Evolutionary conservation across 2,113 vertebrate species (phyloP).

Genomic region (Carassius auratus): DNA sequence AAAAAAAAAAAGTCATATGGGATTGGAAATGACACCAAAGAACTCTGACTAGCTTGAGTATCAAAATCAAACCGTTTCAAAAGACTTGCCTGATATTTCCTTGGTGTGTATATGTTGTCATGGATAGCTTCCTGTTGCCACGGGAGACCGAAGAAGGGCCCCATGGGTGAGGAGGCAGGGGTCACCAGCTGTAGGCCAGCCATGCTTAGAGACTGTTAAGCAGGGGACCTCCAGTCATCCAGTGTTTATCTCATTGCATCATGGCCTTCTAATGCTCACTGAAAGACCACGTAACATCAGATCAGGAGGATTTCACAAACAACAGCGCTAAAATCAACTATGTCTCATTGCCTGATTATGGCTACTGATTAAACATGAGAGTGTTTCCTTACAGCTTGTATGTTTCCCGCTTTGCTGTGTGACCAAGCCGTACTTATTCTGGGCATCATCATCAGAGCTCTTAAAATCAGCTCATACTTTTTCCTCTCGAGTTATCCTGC

Average conservation of each 20-base stretch:
- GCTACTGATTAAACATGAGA: neutral
- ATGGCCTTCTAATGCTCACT: constrained; percentile 83
- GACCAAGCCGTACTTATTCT: constrained; percentile 77
- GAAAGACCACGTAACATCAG: constrained; percentile 21
- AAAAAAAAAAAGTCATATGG: too few species aligned
- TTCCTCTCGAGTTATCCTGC: constrained; percentile 68
- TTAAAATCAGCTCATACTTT: constrained; percentile 69
- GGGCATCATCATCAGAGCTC: constrained; percentile 80
- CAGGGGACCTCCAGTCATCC: constrained; percentile 85
- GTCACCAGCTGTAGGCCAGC: constrained; percentile 98
- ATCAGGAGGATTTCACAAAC: neutral
- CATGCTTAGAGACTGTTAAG: constrained; percentile 90
- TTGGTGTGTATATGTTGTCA: constrained; percentile 99
- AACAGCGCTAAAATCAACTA: neutral
- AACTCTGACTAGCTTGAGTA: too few species aligned
- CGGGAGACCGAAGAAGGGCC: constrained; percentile 98
- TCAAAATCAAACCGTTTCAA: neutral
- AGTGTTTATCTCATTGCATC: constrained; percentile 93
- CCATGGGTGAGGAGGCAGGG: constrained; percentile 98
- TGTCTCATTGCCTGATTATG: neutral
- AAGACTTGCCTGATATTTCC: constrained; percentile 96
- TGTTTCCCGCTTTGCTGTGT: constrained; percentile 71
- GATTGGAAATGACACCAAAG: too few species aligned
- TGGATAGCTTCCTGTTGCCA: constrained; percentile 99
- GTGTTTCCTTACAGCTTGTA: constrained; percentile 80